Base-by-base conservation (phyloP, 1,140 invertebrate species). In the Bombus huntii region DNA sequence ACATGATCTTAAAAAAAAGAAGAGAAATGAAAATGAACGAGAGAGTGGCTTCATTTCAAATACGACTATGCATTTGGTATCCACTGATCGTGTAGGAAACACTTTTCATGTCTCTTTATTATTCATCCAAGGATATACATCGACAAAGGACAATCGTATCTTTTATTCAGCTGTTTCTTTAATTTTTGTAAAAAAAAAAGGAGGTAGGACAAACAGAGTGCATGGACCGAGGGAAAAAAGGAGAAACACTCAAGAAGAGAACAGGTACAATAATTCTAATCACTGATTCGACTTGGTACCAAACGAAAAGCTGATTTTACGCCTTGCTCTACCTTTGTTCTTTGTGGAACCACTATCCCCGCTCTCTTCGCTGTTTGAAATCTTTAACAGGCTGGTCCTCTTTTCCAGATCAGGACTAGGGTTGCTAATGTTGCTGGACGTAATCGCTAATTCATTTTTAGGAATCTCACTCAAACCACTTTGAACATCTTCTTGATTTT, bases 301-400 rank as follows among this genome's bases (percentile, higher is more conserved):
- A 91, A 97, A 97, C 93, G 96, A 97, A 96, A 97, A 97, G 91
- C 96, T 96, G 90, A 97, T 97, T 95, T 97, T 97, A 95, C 96
- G 96, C 91, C 95, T 96, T 81, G 95, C 93, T 97, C 96, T 97
- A 97, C 96, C 97, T 97, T 96, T 97, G 92, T 95, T 95, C 94
- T 94, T 95, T 37, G 93, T 92, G 65, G 92, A 81, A 62, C 93
- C 89, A 85, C 91, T 94, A 80, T 93, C 93, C 66, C 92, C 87
- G 39, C 92, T 93, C 87, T 95, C 95, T 88, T 95, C 94, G 74
- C 91, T 92, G 84, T 91, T 92, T 13, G 90, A 90, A 8, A 93
- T 85, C 75, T 92, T 94, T 44, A 92, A 34, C 15, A 83, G 85
- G 10, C 71, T 86, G 44, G 84, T 79, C 65, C 92, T 92, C 42